These are phyloP conservation scores for Trachelus troglodyta DNA, from an alignment of 2,888 invertebrate genomes.

Conservation along the genomic window DNA sequence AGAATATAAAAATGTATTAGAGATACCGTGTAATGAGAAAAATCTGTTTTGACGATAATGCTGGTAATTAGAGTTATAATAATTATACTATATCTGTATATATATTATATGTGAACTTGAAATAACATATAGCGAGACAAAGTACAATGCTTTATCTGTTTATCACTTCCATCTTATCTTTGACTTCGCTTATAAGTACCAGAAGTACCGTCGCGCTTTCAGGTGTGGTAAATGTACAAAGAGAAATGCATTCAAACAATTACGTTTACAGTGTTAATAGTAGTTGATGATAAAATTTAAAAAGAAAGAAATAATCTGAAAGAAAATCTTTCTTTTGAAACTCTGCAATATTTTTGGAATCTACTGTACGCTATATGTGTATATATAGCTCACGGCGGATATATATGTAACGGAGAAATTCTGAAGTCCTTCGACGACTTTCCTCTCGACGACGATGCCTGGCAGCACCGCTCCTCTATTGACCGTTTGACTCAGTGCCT, in stretches of 20 bases:
- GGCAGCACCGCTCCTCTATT: constrained; percentile 28
- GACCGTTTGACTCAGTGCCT: constrained; percentile 32
- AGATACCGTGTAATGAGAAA: not conserved
- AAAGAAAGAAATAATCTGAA: not conserved
- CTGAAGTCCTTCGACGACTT: not conserved
- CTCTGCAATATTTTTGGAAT: not conserved
- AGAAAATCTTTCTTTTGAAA: not conserved
- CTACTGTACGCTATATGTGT: not conserved
- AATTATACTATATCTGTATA: not conserved
- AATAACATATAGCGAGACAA: too few relatives aligned
- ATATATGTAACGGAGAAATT: not conserved
- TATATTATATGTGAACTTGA: too few relatives aligned
- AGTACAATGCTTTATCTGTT: not conserved
- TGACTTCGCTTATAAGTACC: not conserved
- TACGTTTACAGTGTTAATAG: not conserved
- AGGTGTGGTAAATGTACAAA: not conserved
- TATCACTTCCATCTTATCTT: not conserved
- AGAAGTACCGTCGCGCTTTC: not conserved
- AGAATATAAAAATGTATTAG: not conserved
- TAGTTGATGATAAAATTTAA: not conserved
- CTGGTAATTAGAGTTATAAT: not conserved
- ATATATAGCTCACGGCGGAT: not conserved
- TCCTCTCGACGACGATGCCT: not conserved
- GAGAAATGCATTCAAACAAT: not conserved
- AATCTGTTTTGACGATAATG: not conserved